Conservation (phyloP, 1,140 invertebrate species). For the Achatina immaculata region DNA sequence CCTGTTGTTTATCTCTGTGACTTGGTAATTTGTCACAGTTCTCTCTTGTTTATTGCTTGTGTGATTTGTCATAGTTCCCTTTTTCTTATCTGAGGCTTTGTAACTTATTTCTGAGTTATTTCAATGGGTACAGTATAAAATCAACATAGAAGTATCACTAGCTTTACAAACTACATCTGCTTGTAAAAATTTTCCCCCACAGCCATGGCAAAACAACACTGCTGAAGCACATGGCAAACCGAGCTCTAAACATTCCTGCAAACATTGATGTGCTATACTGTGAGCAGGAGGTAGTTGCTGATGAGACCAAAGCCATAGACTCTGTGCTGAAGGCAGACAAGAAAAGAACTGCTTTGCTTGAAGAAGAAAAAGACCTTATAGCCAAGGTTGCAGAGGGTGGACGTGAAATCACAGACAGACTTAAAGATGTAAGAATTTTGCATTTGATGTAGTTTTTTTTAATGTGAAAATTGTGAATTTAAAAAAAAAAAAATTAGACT, state of each 20-base stretch:
- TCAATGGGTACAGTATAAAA: too few relatives aligned
- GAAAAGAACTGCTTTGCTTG: slow-evolving; percentile 85
- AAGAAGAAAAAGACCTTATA: slow-evolving; percentile 86
- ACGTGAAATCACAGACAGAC: slow-evolving; percentile 79
- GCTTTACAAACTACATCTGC: too few relatives aligned
- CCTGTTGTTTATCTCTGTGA: too few relatives aligned
- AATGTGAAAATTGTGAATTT: slow-evolving; percentile 66
- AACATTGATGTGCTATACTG: slow-evolving; percentile 98
- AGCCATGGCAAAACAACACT: slow-evolving; percentile 99
- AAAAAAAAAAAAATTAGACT: slow-evolving; percentile 81
- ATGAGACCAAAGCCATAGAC: slow-evolving; percentile 91
- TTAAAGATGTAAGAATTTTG: slow-evolving; percentile 83
- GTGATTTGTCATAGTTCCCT: too few relatives aligned
- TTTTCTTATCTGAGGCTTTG: too few relatives aligned
- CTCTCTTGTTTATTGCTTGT: too few relatives aligned
- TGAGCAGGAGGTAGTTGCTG: slow-evolving; percentile 97
- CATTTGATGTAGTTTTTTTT: slow-evolving; percentile 16
- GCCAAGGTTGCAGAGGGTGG: slow-evolving; percentile 73
- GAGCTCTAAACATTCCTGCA: slow-evolving; percentile 92
- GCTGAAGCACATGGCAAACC: slow-evolving; percentile 89
- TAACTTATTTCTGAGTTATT: too few relatives aligned
- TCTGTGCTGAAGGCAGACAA: slow-evolving; percentile 93
- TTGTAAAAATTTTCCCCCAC: too few relatives aligned
- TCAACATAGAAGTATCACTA: too few relatives aligned
- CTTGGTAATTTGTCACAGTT: too few relatives aligned